phyloP scores from a whole-genome alignment of 2,888 invertebrate genomes.

The Thereva nobilitata region DNA sequence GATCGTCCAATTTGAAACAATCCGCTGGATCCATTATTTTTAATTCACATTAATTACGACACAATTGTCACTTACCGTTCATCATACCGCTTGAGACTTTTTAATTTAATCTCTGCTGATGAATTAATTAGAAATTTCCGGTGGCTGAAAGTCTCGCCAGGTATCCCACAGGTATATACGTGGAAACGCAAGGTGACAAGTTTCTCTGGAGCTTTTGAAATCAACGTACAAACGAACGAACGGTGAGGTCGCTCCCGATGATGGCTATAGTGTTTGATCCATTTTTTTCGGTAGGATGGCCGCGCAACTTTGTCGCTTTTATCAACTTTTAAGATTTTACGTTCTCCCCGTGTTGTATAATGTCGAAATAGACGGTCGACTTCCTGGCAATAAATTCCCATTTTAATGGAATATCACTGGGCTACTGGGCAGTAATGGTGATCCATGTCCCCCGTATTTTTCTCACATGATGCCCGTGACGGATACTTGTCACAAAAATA shows the following conservation, averaged over 20 bases:
- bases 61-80: conserved; percentile 19
- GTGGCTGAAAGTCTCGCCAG: not conserved
- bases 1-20: conserved; percentile 23
- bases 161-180: too few relatives aligned
- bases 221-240: too few relatives aligned
- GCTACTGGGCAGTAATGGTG: conserved; percentile 10
- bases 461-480: not conserved
- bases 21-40: conserved; percentile 29
- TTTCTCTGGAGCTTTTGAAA: too few relatives aligned
- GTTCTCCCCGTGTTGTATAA: conserved; percentile 2
- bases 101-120: conserved; percentile 27
- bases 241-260: too few relatives aligned
- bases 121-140: conserved; percentile 36
- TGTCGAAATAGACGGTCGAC: conserved; percentile 12
- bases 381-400: conserved; percentile 25
- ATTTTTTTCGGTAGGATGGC: too few relatives aligned
- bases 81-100: conserved; percentile 22
- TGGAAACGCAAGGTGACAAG: too few relatives aligned
- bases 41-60: conserved; percentile 32
- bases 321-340: conserved; percentile 10
- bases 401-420: not conserved
- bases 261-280: too few relatives aligned
- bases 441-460: not conserved
- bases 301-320: too few relatives aligned
- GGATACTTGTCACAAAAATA: conserved; percentile 14